phyloP scores from a whole-genome alignment of 1,140 invertebrate species.

The Macrosteles quadrilineatus region DNA sequence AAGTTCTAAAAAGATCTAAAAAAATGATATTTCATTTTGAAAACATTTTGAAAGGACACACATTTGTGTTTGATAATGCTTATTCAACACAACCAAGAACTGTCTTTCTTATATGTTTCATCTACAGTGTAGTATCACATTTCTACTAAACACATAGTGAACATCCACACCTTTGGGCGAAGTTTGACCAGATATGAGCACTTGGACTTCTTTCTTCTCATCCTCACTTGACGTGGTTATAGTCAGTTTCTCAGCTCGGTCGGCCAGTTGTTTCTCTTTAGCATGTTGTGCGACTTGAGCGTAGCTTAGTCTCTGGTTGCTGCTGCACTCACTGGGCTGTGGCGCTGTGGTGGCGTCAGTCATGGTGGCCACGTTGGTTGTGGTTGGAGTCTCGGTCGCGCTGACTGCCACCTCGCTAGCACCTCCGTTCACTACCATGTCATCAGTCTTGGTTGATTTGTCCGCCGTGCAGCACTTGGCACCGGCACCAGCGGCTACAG shows the following conservation, averaged over 20 bases:
- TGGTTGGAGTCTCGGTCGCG: constrained; percentile 21
- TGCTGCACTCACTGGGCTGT: constrained; percentile 12
- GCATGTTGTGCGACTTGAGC: constrained; percentile 80
- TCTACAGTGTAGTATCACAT: no score
- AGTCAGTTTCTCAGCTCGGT: constrained; percentile 22
- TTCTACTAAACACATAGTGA: no score
- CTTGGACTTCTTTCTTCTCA: constrained; percentile 35
- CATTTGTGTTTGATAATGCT: no score
- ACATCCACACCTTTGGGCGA: constrained; percentile 14
- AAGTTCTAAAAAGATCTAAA: no score
- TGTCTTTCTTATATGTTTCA: no score
- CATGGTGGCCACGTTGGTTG: constrained; percentile 36
- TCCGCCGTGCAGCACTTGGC: constrained; percentile 54
- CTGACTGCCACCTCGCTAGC: constrained; percentile 37
- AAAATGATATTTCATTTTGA: no score
- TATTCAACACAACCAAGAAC: no score
- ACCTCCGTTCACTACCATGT: constrained; percentile 45
- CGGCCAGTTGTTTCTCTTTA: constrained; percentile 52
- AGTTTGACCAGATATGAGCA: constrained; percentile 2
- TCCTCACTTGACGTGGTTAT: constrained; percentile 30
- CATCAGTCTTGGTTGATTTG: constrained; percentile 57
- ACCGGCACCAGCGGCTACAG: constrained; percentile 38
- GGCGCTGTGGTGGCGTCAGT: constrained; percentile 50
- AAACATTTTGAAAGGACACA: no score
- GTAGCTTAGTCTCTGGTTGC: constrained; percentile 68